Percentiles rank a stretch among this genome's conserved stretches.
Evolutionary conservation across 1,140 invertebrate genomes (phyloP).

Genomic region (Lepidurus arcticus): DNA sequence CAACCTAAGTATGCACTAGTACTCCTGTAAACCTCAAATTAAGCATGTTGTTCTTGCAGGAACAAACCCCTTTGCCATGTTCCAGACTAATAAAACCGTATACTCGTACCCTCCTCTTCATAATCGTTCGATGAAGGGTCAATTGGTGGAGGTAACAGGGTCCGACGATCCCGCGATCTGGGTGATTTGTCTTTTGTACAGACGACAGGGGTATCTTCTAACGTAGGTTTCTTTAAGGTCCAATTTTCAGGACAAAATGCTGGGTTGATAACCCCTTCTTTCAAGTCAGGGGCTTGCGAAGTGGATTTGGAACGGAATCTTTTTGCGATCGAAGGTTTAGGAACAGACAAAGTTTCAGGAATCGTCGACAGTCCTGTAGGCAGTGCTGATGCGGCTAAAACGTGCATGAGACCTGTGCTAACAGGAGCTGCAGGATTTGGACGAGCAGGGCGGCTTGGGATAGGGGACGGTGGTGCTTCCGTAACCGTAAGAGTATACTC

Average conservation of each 20-base stretch:
- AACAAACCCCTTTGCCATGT: neutral
- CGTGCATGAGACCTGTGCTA: constrained; percentile 5
- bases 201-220: constrained; percentile 12
- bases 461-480: neutral
- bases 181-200: neutral
- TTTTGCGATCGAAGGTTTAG: neutral
- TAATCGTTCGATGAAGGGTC: neutral
- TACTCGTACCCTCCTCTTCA: constrained; percentile 8
- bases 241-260: neutral
- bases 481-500: neutral
- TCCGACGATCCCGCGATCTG: neutral
- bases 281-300: constrained; percentile 23
- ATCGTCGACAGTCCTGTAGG: neutral
- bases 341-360: neutral
- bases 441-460: constrained; percentile 23
- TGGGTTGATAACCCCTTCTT: constrained; percentile 7
- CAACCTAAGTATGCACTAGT: no score
- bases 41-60: neutral
- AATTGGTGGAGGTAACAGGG: neutral
- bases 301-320: constrained; percentile 27
- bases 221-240: constrained; percentile 3
- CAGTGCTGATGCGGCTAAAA: neutral
- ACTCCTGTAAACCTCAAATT: neutral
- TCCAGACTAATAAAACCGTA: neutral
- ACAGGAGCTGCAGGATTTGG: neutral